Percentiles rank a stretch among this genome's conserved stretches.
phyloP scores from a whole-genome alignment of 2,888 invertebrate species.

The Trichogramma evanescens region DNA sequence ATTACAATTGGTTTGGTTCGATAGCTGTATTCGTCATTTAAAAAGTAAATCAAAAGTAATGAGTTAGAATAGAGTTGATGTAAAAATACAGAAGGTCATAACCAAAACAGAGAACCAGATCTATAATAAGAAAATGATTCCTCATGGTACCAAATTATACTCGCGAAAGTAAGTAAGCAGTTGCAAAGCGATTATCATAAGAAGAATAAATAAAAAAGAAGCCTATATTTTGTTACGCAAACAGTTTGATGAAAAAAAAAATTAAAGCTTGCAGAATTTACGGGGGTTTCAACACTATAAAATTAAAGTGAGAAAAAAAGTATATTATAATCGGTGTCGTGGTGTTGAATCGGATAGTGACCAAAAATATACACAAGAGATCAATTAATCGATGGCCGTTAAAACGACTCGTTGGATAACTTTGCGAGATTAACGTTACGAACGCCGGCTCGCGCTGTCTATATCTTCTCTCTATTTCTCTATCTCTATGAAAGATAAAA shows the following conservation, averaged over 20 bases:
- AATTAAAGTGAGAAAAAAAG: too few species aligned
- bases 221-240: constrained; percentile 22
- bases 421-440: constrained; percentile 10
- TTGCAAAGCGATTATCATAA: constrained; percentile 16
- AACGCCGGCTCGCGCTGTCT: too few species aligned
- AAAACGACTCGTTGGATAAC: constrained; percentile 27
- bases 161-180: constrained; percentile 22
- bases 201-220: constrained; percentile 1
- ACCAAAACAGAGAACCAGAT: background rate
- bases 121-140: constrained; percentile 2
- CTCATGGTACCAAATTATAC: constrained; percentile 20
- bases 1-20: too few species aligned
- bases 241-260: constrained; percentile 11
- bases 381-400: background rate
- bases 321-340: too few species aligned
- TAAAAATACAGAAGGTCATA: background rate
- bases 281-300: too few species aligned
- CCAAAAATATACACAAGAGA: background rate
- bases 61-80: too few species aligned
- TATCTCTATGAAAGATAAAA: too few species aligned
- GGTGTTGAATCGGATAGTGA: background rate
- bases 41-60: too few species aligned
- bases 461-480: too few species aligned
- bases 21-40: too few species aligned
- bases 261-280: background rate